phyloP scores from a whole-genome alignment of 2,797 vertebrate species.

The Acanthopagrus latus region DNA sequence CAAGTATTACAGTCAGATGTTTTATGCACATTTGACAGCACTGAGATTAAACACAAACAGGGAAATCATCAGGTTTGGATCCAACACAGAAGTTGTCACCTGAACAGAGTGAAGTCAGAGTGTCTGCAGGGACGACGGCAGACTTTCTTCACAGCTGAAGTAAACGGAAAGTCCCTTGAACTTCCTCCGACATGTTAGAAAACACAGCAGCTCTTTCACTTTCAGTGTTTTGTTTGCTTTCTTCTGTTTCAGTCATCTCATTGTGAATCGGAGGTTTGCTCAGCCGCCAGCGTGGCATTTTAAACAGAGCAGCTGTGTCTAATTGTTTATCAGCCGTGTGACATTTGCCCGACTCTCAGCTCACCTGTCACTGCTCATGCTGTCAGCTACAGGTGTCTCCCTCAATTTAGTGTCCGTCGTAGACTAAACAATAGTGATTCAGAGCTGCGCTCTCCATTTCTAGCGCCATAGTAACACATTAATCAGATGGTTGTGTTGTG shows the following conservation, averaged over 20 bases:
- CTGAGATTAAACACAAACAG: not conserved
- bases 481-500: slow-evolving; percentile 1
- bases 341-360: slow-evolving; percentile 46
- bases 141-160: not conserved
- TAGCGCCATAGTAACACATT: slow-evolving; percentile 28
- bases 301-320: slow-evolving; percentile 4
- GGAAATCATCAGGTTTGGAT: not conserved
- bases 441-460: slow-evolving; percentile 11
- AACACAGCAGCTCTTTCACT: not conserved
- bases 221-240: not conserved
- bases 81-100: not conserved
- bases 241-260: not conserved
- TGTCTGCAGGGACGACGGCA: not conserved
- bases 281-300: slow-evolving; percentile 5
- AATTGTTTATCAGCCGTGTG: slow-evolving; percentile 54
- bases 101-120: not conserved
- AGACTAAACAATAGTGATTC: slow-evolving; percentile 52
- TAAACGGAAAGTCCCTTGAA: not conserved
- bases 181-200: not conserved
- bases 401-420: slow-evolving; percentile 42
- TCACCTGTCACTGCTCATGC: slow-evolving; percentile 45
- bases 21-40: not conserved
- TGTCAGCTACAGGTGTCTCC: slow-evolving; percentile 67
- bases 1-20: not conserved
- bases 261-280: not conserved